Evolutionary conservation across 2,797 vertebrate genomes (phyloP).

Genomic region (Pangasius krempfi): DNA sequence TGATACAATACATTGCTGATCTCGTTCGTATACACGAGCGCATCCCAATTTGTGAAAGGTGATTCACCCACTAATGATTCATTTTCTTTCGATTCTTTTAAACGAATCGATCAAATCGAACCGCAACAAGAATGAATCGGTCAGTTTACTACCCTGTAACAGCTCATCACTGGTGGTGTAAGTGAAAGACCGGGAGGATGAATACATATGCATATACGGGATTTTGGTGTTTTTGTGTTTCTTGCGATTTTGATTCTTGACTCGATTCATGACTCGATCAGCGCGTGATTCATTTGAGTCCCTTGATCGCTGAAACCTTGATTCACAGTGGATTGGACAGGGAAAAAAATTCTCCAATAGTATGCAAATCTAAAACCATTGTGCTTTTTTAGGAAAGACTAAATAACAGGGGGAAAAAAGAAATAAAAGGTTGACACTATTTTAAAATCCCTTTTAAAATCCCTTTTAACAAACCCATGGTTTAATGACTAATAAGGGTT

Average conservation of each 20-base stretch:
- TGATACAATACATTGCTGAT: not conserved
- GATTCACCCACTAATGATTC: not conserved
- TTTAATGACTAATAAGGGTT: not conserved
- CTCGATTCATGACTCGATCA: not conserved
- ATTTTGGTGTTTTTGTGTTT: not conserved
- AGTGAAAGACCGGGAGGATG: too few species aligned
- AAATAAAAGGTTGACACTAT: not conserved
- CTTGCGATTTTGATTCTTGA: not conserved
- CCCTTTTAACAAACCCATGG: not conserved
- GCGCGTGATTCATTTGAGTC: not conserved
- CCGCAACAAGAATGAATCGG: not conserved
- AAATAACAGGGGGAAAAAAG: not conserved
- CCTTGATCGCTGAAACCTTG: not conserved
- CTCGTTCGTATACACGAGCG: not conserved
- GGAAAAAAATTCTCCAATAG: not conserved
- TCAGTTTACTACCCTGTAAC: not conserved
- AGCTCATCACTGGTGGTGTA: not conserved
- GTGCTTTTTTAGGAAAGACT: not conserved
- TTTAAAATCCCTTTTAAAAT: not conserved
- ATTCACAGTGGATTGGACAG: not conserved
- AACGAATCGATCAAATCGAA: not conserved
- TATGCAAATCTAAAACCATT: not conserved
- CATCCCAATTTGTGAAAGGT: not conserved
- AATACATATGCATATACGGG: not conserved
- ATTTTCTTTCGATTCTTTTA: not conserved